phyloP scores from a whole-genome alignment of 2,797 vertebrate genomes.

The Cynopterus sphinx region DNA sequence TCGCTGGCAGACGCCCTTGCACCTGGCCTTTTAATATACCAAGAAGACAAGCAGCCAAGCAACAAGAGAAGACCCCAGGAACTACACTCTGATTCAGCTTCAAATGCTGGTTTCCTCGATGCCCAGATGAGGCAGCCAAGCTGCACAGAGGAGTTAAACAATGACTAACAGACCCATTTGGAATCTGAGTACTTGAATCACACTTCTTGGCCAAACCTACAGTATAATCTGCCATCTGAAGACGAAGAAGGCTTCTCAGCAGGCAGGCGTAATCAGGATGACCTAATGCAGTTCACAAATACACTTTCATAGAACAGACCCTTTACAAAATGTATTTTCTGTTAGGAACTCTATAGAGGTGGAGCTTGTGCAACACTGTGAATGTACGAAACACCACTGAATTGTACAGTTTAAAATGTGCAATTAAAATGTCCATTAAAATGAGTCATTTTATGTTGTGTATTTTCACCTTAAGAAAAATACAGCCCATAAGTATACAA shows the following conservation, averaged over 20 bases:
- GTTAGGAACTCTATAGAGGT: neutral
- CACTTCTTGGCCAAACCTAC: neutral
- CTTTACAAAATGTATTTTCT: neutral
- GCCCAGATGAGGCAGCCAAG: neutral
- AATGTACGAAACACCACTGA: neutral
- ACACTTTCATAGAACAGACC: neutral
- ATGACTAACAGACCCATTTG: neutral
- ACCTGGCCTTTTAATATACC: neutral
- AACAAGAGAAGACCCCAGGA: neutral
- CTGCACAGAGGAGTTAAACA: neutral
- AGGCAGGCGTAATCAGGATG: neutral
- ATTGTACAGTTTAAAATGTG: neutral
- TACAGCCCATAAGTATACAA: neutral
- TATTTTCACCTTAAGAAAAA: neutral
- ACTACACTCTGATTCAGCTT: neutral
- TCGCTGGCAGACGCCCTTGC: neutral
- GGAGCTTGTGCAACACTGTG: neutral
- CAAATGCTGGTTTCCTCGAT: neutral
- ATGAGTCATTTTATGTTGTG: neutral
- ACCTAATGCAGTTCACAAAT: neutral
- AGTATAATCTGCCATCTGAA: neutral
- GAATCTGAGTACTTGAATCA: neutral
- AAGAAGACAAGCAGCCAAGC: neutral
- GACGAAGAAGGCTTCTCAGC: neutral
- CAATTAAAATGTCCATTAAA: neutral